Base-by-base conservation (phyloP, 1,140 invertebrate species). In the Eupristina koningsbergeri region DNA sequence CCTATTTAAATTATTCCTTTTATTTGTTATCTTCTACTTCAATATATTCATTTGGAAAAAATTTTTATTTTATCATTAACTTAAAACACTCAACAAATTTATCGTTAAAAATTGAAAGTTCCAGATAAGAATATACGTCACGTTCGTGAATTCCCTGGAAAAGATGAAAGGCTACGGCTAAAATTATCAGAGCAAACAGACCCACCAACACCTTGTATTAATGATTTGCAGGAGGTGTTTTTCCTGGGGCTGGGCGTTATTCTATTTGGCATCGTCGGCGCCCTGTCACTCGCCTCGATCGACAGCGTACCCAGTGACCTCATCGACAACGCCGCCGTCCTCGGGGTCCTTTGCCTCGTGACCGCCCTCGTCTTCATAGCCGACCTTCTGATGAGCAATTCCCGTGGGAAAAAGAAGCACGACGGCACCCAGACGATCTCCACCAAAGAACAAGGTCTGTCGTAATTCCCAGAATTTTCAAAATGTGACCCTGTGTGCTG, bases 281-380 rank as follows among this genome's bases (percentile, higher is more conserved):
- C 94, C 86, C 89, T 96, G 87, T 94, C 94, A 81, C 91, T 96
- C 76, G 94, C 95, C 19, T 94, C 95, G 9, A 92, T 96, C 86
- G 96, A 96, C 87, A 94, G 94, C 64, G 93, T 96, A 6, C 95
- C 95, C 6, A 88, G 91, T 17, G 93, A 94, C 61, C 90, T 96
- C 67, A 91, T 96, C 9, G 95, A 95, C 85, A 96, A 96, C 89
- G 95, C 95, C 0, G 94, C 95, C 0, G 93, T 96, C 34, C 92
- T 96, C 22, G 95, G 95, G 0, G 93, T 93, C 17, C 90, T 96
- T 8, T 95, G 95, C n/a, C 89, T 96, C 11, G 81, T 95, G 13
- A 95, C 95, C 0, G 95, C 94, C 1, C 92, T 94, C 3, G 91
- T 96, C 6, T 96, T 96, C 89, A 93, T 96, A 9, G 88, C 94